These are phyloP conservation scores for Scaptomyza polygonia DNA, from an alignment of 2,888 invertebrate species.

Conservation along the genomic window DNA sequence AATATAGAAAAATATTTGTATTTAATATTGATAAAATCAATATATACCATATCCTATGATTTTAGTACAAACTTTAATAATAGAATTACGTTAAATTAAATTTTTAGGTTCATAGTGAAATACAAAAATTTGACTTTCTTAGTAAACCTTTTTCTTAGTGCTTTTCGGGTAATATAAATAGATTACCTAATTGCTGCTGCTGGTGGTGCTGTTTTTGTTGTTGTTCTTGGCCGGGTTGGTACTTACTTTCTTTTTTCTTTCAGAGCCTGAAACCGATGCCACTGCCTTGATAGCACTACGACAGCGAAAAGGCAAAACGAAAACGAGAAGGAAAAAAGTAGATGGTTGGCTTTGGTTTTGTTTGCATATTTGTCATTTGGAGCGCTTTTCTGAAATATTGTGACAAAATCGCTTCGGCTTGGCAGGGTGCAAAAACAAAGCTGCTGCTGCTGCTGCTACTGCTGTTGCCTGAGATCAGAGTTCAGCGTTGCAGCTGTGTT, in stretches of 20 bases:
- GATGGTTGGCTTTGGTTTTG: not conserved
- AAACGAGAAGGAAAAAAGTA: constrained; percentile 16
- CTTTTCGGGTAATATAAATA: constrained; percentile 14
- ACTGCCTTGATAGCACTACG: constrained; percentile 45
- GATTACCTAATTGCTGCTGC: constrained; percentile 59
- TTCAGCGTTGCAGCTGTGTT: constrained; percentile 68
- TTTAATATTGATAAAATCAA: too few species aligned
- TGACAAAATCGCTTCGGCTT: constrained; percentile 42
- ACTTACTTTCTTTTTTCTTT: not conserved
- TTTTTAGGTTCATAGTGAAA: too few species aligned
- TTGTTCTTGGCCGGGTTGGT: not conserved
- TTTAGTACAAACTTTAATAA: too few species aligned
- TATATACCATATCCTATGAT: too few species aligned
- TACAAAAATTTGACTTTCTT: too few species aligned
- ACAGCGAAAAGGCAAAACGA: not conserved
- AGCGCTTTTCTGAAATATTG: constrained; percentile 47
- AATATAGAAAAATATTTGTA: too few species aligned
- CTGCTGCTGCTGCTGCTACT: not conserved
- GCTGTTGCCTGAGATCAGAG: constrained; percentile 23
- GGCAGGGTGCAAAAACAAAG: constrained; percentile 51
- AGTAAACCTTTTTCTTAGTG: not conserved
- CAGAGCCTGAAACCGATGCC: constrained; percentile 54
- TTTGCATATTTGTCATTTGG: constrained; percentile 37
- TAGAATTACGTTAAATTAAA: too few species aligned
- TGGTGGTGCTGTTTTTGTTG: constrained; percentile 60